Conservation (phyloP, 2,888 invertebrate species). For the Deroplatys truncata region DNA sequence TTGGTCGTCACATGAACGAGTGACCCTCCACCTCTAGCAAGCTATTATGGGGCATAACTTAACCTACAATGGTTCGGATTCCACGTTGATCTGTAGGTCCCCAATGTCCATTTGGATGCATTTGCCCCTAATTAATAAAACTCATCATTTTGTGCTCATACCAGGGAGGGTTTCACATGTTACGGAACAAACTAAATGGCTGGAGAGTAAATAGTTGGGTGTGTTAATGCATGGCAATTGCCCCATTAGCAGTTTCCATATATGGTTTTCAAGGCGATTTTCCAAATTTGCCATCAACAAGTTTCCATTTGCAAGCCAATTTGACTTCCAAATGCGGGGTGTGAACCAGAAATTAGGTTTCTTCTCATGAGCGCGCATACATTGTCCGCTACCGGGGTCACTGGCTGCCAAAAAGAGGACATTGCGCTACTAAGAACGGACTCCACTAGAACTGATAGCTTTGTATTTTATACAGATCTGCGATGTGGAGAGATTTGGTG, state of each 20-base stretch:
- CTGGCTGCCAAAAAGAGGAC: not conserved
- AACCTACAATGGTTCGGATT: no score
- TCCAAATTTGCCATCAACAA: not conserved
- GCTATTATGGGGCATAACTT: no score
- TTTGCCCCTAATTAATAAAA: no score
- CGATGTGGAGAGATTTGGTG: no score
- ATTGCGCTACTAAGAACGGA: not conserved
- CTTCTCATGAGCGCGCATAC: not conserved
- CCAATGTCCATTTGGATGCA: no score
- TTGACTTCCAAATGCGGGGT: not conserved
- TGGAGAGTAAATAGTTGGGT: not conserved
- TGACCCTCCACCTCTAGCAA: no score
- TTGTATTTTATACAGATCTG: no score
- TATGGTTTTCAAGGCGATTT: not conserved
- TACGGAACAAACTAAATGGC: not conserved
- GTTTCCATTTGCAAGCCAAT: not conserved
- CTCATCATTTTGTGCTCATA: not conserved
- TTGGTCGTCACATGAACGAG: no score
- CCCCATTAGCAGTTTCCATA: not conserved
- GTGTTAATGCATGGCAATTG: not conserved
- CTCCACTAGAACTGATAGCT: not conserved
- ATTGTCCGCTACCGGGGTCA: not conserved
- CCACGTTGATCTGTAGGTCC: no score
- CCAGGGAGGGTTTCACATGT: not conserved
- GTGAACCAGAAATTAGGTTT: not conserved